Base-by-base conservation (phyloP, 2,888 invertebrate species). In the Sphaeridia pumilis region DNA sequence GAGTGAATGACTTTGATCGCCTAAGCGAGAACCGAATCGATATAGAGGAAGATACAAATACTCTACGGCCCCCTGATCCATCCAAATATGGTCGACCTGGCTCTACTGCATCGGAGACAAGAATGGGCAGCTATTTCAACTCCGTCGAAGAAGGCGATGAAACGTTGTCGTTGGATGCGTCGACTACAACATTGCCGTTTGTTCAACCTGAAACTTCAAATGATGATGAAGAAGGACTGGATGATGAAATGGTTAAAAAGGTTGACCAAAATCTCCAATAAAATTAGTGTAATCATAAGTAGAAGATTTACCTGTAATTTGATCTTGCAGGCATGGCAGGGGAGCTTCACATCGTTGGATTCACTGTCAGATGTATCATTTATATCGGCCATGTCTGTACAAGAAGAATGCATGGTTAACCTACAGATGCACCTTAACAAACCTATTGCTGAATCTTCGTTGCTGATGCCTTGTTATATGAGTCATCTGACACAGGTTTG, bases 401-500 rank as follows among this genome's bases (percentile, higher is more conserved):
- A 90, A 70, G 90, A 92, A 72, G 90, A 90, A 68, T 88, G 88
- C 0, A 72, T 90, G 50, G 88, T 95, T 0, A 92, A 94, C 72
- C 75, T 95, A 17, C 92, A 93, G 67, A 87, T 89, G 80, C 94
- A 95, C 74, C 83, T 90, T 25, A 88, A 88, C 69, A 79, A 81
- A 64, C 87, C 93, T 0, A 94, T 95, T 58, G 83, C 88, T 4
- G 89, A 93, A 67, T 94, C 94, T 0, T 92, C 94, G 0, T 74
- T 95, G 49, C 74, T 95, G 1, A 90, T 95, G 89, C 86, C 90
- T 3, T 92, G 92, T 67, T 95, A 95, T 69, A 81, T 87, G 69
- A 84, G 84, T 66, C 92, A 94, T 70, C 74, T 95, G 67, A 88
- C 90, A 2, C 92, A 92, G 73, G 83, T 60, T 22, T 36, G 43